A percentile compares a stretch with the other conserved stretches of the same genome.
These are phyloP conservation scores for Drosophila repletoides DNA, from an alignment of 1,140 invertebrate species.

Conservation along the genomic window DNA sequence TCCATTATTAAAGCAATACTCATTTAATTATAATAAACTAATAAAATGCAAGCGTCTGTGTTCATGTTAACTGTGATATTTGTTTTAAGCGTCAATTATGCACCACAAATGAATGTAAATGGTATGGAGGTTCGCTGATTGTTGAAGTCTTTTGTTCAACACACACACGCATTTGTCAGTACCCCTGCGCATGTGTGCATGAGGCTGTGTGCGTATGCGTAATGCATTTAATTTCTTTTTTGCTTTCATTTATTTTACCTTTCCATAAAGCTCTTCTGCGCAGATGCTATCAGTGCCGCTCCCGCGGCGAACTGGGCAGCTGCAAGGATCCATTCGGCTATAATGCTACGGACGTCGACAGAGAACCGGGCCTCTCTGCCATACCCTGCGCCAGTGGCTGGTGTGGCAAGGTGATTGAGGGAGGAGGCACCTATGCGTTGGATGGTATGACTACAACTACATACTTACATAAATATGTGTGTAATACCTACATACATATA, in stretches of 20 bases:
- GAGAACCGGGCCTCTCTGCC: slow-evolving; percentile 88
- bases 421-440: slow-evolving; percentile 87
- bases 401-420: slow-evolving; percentile 96
- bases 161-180: slow-evolving; percentile 11
- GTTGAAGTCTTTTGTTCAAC: slow-evolving; percentile 42
- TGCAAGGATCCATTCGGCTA: slow-evolving; percentile 94
- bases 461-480: too few species aligned
- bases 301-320: slow-evolving; percentile 92
- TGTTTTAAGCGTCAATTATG: slow-evolving; percentile 5
- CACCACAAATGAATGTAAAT: slow-evolving; percentile 14
- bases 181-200: slow-evolving; percentile 2
- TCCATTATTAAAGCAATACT: not conserved
- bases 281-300: slow-evolving; percentile 91
- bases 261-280: slow-evolving; percentile 84
- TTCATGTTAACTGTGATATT: slow-evolving; percentile 41
- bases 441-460: slow-evolving; percentile 82
- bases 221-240: slow-evolving; percentile 30
- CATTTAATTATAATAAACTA: not conserved
- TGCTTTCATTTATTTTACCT: not conserved
- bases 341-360: slow-evolving; percentile 88
- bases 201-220: slow-evolving; percentile 21
- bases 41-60: slow-evolving; percentile 29
- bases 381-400: slow-evolving; percentile 95
- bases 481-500: too few species aligned
- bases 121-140: slow-evolving; percentile 33